These are phyloP conservation scores for Latheticus oryzae DNA, from an alignment of 2,888 invertebrate genomes.

Conservation along the genomic window DNA sequence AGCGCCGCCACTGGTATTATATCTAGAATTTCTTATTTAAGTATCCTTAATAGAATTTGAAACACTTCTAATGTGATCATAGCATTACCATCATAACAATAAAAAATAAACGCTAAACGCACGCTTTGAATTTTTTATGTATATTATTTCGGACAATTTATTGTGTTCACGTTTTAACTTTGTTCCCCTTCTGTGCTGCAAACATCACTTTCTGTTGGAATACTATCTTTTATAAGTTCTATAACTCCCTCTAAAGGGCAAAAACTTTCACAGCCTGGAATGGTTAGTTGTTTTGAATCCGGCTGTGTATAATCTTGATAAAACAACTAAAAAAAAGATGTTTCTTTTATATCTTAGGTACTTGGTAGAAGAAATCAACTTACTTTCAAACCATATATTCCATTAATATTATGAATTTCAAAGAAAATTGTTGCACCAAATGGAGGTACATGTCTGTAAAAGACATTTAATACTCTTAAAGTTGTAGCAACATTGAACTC, in stretches of 20 bases:
- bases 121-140: too few relatives aligned
- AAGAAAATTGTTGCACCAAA: slow-evolving; percentile 57
- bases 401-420: slow-evolving; percentile 53
- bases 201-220: slow-evolving; percentile 21
- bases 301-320: slow-evolving; percentile 26
- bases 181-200: slow-evolving; percentile 13
- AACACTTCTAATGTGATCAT: too few relatives aligned
- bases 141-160: too few relatives aligned
- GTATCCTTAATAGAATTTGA: too few relatives aligned
- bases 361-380: too few relatives aligned
- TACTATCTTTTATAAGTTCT: slow-evolving; percentile 17
- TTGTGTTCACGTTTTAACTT: too few relatives aligned
- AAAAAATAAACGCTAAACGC: too few relatives aligned
- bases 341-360: background rate
- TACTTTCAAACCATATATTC: slow-evolving; percentile 47
- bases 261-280: slow-evolving; percentile 29
- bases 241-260: slow-evolving; percentile 16
- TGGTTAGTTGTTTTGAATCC: slow-evolving; percentile 19
- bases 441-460: slow-evolving; percentile 55
- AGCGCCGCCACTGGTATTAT: too few relatives aligned
- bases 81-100: too few relatives aligned
- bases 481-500: slow-evolving; percentile 59
- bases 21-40: too few relatives aligned
- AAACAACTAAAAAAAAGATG: slow-evolving; percentile 23
- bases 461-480: slow-evolving; percentile 51